Base-by-base conservation (phyloP, 2,113 vertebrate genomes). In the Dunckerocampus dactyliophorus region DNA sequence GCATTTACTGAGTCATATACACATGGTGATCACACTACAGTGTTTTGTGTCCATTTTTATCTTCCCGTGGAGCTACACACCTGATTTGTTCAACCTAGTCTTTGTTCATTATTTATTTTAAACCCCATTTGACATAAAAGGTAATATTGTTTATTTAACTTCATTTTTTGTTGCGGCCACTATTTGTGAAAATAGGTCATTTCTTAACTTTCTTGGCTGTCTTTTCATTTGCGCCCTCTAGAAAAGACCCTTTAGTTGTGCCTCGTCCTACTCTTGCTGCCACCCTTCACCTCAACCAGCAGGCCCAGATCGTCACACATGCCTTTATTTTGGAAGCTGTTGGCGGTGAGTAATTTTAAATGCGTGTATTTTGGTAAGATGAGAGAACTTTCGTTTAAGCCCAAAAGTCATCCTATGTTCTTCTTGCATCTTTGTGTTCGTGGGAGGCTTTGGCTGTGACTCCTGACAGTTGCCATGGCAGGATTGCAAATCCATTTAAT, bases 281-380 rank as follows among this genome's bases (percentile, higher is more conserved):
- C 10, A 58, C 72, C 6, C 64, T 65, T 4, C 75, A 88, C 46
- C 88, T 97, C 51, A 65, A 79, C 7, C 60, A 6, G 11, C 88
- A 91, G 66, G 89, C 93, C 1, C 48, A 88, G 0, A 74, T 79
- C 21, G 74, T 98, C 58, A 87, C 91, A 19, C 92, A 92, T 0
- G 59, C 91, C 53, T 95, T 96, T 37, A 85, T 92, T 68, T 69
- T 81, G 0, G 95, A 97, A 85, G 92, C 92, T 0, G 83, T 95
- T 45, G 95, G 93, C 7, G 96, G 96, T 95, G 69, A 82, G 85
- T 79, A 85, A 61, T 46, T 82, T 46, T 55, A 0, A 10, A 39
- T 57, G 51, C 21, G 11, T 74, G 21, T 67, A 31, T 65, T 55
- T 50, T 65, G 22, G 69, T 31, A 43, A 31, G 42, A 28, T 67